These are phyloP conservation scores for Apostichopus leukothele DNA, from an alignment of 53 echinoderm and acorn worm species.

Conservation along the genomic window DNA sequence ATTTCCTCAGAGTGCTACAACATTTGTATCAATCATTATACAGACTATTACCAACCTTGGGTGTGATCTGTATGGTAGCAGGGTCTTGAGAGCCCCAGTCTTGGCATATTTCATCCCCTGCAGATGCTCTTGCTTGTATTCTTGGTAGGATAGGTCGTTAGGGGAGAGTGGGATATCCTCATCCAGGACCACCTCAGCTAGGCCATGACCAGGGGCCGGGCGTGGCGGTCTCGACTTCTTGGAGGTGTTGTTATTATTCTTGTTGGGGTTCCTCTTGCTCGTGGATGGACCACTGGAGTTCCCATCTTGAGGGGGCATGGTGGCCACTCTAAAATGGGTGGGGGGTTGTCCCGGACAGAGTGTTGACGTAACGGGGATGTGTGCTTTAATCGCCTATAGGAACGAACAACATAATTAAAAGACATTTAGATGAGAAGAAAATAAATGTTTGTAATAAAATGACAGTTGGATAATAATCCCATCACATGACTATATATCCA, in stretches of 20 bases:
- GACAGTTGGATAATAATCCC: too few species aligned
- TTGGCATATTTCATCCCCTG: conserved; percentile 40
- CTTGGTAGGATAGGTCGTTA: conserved; percentile 2
- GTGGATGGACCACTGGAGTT: conserved; percentile 32
- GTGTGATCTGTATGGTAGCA: conserved; percentile 64
- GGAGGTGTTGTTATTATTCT: conserved; percentile 11
- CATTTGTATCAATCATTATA: too few species aligned
- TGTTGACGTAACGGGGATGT: background rate
- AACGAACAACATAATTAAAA: background rate
- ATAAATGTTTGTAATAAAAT: too few species aligned
- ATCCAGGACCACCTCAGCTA: conserved; percentile 32
- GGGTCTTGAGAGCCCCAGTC: conserved; percentile 63
- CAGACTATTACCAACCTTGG: conserved; percentile 55
- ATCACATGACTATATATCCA: too few species aligned
- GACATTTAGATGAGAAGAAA: background rate
- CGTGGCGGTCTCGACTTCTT: conserved; percentile 22
- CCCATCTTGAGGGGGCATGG: conserved; percentile 38
- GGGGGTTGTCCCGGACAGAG: background rate
- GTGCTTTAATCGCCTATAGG: background rate
- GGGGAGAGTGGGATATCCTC: conserved; percentile 22
- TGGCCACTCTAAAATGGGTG: background rate
- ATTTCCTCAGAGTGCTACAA: too few species aligned
- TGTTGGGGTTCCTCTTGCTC: conserved; percentile 18
- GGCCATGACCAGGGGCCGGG: conserved; percentile 5
- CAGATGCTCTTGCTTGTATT: conserved; percentile 32